phyloP scores from a whole-genome alignment of 2,113 vertebrate species.

The Polyodon spathula region DNA sequence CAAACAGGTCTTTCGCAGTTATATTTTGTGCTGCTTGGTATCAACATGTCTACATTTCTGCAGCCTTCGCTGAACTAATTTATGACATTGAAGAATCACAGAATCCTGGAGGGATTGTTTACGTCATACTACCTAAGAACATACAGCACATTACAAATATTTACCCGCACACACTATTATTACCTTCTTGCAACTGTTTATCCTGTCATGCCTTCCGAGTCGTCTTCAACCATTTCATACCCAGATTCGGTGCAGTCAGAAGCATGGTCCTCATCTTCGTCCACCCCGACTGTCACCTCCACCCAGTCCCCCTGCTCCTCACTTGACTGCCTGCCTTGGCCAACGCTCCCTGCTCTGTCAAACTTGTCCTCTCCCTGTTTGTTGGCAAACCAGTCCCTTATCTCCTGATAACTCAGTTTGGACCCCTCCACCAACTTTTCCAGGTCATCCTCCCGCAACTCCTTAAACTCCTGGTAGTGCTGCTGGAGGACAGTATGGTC shows the following conservation, averaged over 20 bases:
- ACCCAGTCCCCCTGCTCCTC: constrained; percentile 60
- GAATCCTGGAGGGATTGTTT: no score
- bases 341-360: constrained; percentile 56
- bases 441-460: constrained; percentile 56
- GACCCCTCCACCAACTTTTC: constrained; percentile 54
- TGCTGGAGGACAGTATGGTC: constrained; percentile 41
- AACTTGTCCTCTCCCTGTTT: constrained; percentile 54
- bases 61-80: no score
- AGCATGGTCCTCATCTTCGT: constrained; percentile 53
- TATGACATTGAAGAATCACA: no score
- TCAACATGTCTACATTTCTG: no score
- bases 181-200: constrained; percentile 40
- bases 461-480: constrained; percentile 56
- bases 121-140: no score
- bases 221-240: constrained; percentile 42
- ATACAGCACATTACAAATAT: neutral
- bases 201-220: constrained; percentile 67
- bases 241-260: constrained; percentile 58
- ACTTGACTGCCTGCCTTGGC: constrained; percentile 47
- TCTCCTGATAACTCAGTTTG: constrained; percentile 57
- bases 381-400: constrained; percentile 62
- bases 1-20: no score
- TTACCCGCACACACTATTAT: neutral
- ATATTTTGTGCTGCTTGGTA: no score
- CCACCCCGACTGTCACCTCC: constrained; percentile 67